Base-by-base conservation (phyloP, 2,888 invertebrate genomes). In the Sinotaia quadrata region DNA sequence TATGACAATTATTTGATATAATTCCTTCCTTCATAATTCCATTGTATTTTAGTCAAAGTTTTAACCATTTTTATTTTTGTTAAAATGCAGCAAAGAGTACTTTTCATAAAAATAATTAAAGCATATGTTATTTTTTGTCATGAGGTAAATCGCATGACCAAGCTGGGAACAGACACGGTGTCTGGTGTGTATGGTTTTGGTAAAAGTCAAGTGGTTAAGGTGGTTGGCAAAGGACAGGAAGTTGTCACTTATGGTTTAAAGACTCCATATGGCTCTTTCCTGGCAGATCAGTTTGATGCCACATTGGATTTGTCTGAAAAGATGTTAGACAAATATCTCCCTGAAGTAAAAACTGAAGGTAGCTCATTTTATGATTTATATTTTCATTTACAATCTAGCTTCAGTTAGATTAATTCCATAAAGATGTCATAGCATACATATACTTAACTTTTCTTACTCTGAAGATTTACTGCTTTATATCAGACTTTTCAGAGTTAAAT, bases 311-410 rank as follows among this genome's bases (percentile, higher is more conserved):
- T 92, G 70, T 93, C 94, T 27, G 93, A 94, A 89, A 91, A 91
- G 70, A 89, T 93, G 74, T 88, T 94, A 12, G 93, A 94, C 87
- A 92, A 92, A 82, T 94, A 93, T 86, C 91, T 94, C 76, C 94
- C 92, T 27, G 73, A 74, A n/a, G 76, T 68, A 18, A 63, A 74
- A 47, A 72, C 73, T 31, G 57, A 73, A 67, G 65, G 49, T 51
- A n/a, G n/a, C n/a, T n/a, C n/a, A n/a, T n/a, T n/a, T n/a, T n/a
- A n/a, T n/a, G n/a, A n/a, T n/a, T n/a, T n/a, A n/a, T n/a, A n/a
- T n/a, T n/a, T n/a, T n/a, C n/a, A n/a, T n/a, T n/a, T n/a, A n/a
- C n/a, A n/a, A n/a, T n/a, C n/a, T n/a, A n/a, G n/a, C n/a, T n/a
- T n/a, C n/a, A n/a, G n/a, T n/a, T n/a, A n/a, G n/a, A n/a, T n/a